Conservation (phyloP, 1,140 invertebrate genomes). For the Plectrocnemia conspersa region DNA sequence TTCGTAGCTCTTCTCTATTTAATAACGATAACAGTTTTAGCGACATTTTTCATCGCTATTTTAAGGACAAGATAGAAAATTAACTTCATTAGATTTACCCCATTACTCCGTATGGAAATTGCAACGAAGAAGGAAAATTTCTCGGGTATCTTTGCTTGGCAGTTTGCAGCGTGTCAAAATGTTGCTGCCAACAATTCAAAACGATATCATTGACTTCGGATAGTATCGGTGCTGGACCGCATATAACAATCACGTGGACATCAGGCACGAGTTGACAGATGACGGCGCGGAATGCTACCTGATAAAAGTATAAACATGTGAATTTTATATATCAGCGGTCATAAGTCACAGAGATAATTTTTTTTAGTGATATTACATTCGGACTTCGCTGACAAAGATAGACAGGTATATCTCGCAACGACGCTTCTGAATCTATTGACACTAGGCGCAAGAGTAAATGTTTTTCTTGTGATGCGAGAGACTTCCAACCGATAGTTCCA, state of each 20-base stretch:
- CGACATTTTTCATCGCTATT: no score
- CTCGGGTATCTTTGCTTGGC: slow-evolving; percentile 58
- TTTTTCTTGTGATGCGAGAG: slow-evolving; percentile 65
- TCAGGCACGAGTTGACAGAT: slow-evolving; percentile 68
- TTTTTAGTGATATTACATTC: slow-evolving; percentile 55
- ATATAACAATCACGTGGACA: slow-evolving; percentile 71
- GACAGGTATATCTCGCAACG: slow-evolving; percentile 70
- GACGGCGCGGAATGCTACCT: slow-evolving; percentile 78
- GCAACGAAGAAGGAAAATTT: slow-evolving; percentile 59
- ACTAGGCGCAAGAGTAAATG: slow-evolving; percentile 67
- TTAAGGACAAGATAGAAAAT: background rate
- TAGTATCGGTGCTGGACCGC: slow-evolving; percentile 70
- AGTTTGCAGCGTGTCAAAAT: slow-evolving; percentile 60
- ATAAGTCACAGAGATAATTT: no score
- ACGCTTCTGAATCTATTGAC: slow-evolving; percentile 58
- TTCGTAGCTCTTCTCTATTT: no score
- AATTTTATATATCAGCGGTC: background rate
- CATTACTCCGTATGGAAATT: slow-evolving; percentile 60
- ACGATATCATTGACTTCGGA: slow-evolving; percentile 68
- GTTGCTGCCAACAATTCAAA: slow-evolving; percentile 66
- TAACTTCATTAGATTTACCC: slow-evolving; percentile 50
- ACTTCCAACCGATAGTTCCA: slow-evolving; percentile 76
- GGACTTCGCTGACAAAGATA: slow-evolving; percentile 80
- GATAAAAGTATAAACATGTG: slow-evolving; percentile 34
- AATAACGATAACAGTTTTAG: no score